Evolutionary conservation across 2,888 invertebrate genomes (phyloP).

Genomic region (Artemia sp.): DNA sequence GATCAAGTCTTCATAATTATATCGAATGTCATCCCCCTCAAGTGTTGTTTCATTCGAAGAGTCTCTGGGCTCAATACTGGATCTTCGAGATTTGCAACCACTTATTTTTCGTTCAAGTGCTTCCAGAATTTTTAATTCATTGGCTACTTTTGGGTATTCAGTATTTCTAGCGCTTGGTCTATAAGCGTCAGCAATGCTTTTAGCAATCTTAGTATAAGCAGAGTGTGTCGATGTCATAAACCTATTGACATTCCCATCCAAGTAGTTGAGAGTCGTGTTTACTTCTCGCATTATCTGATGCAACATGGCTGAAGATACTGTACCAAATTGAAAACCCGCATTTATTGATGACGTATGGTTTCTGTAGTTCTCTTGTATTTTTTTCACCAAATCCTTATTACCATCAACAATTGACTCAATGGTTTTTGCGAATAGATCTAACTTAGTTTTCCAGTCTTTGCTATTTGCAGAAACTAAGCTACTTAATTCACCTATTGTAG

Average conservation of each 20-base stretch:
- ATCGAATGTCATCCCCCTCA: background rate
- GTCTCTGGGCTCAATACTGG: no score
- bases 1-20: background rate
- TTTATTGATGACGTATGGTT: background rate
- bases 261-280: background rate
- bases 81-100: no score
- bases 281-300: background rate
- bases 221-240: background rate
- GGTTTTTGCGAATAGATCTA: no score
- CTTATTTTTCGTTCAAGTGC: no score
- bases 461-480: no score
- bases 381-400: background rate
- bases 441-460: no score
- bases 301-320: background rate
- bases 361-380: background rate
- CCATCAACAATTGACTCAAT: background rate
- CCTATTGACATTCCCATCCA: background rate
- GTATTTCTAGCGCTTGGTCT: background rate
- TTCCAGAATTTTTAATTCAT: no score
- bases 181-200: background rate
- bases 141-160: no score
- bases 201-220: background rate
- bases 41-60: background rate
- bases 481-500: no score
- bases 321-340: slow-evolving; percentile 2